Percentiles rank a stretch among this genome's conserved stretches.
Evolutionary conservation across 2,797 vertebrate species (phyloP).

Genomic region (Phalloptychus januarius): DNA sequence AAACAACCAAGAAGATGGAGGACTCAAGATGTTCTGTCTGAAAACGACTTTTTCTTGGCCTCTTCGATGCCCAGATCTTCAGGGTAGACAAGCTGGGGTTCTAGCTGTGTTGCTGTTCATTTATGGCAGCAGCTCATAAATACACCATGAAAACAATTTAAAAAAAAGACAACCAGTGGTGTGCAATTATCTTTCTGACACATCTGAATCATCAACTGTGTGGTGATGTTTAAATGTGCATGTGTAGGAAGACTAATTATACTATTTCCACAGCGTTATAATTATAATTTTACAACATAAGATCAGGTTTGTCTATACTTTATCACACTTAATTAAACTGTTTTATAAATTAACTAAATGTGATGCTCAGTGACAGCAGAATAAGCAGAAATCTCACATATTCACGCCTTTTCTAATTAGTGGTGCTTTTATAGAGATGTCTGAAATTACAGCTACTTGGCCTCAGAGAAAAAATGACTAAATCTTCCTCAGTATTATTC

Average conservation of each 20-base stretch:
- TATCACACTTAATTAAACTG: not conserved
- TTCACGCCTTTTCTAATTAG: not conserved
- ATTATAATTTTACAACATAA: not conserved
- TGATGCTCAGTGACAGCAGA: not conserved
- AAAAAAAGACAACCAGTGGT: constrained; percentile 5
- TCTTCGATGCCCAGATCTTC: constrained; percentile 29
- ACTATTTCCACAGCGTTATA: not conserved
- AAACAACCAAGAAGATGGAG: not conserved
- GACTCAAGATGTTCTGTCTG: constrained; percentile 30
- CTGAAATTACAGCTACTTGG: constrained; percentile 10
- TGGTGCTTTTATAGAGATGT: not conserved
- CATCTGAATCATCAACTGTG: not conserved
- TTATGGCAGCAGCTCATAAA: constrained; percentile 34
- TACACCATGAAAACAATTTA: constrained; percentile 8
- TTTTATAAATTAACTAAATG: not conserved
- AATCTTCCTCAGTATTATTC: not conserved
- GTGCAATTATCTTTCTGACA: constrained; percentile 7
- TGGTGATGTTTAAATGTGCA: not conserved
- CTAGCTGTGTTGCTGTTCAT: constrained; percentile 38
- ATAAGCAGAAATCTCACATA: not conserved
- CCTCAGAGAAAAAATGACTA: not conserved
- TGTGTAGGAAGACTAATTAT: not conserved
- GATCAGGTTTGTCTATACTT: not conserved
- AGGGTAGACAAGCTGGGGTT: constrained; percentile 29
- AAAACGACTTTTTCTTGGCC: constrained; percentile 51